Evolutionary conservation across 2,113 vertebrate species (phyloP), one percentile per base, ranked within the genome.

Genomic region (Falco punctatus): DNA sequence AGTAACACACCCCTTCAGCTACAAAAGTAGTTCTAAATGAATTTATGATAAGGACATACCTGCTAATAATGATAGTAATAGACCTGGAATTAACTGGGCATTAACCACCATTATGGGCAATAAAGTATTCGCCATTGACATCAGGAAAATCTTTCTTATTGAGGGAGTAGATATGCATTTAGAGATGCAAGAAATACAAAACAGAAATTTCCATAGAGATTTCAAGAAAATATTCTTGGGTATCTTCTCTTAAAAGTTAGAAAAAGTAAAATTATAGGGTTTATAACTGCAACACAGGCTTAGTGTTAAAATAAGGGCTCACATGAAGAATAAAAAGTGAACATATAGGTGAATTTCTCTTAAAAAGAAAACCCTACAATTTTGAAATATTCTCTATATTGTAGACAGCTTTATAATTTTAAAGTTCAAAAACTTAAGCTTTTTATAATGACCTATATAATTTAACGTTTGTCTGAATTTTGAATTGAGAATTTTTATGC

Each of bases 61-160:
- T 64, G 17, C 11, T 64, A 79, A 72, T 64, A 71, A 57, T 2
- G 6, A 40, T 4, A 78, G 15, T 24, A 64, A 54, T 8, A 49
- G 46, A 88, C 21, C 10, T 59, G 28, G 48, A 81, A 69, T 23
- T 42, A 59, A 33, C 52, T 23, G 20, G 11, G 23, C 21, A 42
- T 35, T 55, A 44, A 30, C 33, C 33, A 67, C 16, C 26, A 26
- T 30, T 30, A 19, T 2, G 4, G 42, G 7, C 42, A 55, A 22
- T 28, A 33, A 24, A 1, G 4, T 33, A 33, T 48, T 79, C 1
- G 0, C 61, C 51, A 35, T 0, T 42, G 15, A 66, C 17, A 62
- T 35, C 30, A 54, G 15, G 51, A 84, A 91, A 91, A 83, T 48
- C 6, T 66, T 81, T 58, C 30, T 62, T 49, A 77, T 10, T 7